Percentiles rank a stretch among this genome's conserved stretches.
These are phyloP conservation scores for Genyomyrus donnyi DNA, from an alignment of 2,113 vertebrate species.

Conservation along the genomic window DNA sequence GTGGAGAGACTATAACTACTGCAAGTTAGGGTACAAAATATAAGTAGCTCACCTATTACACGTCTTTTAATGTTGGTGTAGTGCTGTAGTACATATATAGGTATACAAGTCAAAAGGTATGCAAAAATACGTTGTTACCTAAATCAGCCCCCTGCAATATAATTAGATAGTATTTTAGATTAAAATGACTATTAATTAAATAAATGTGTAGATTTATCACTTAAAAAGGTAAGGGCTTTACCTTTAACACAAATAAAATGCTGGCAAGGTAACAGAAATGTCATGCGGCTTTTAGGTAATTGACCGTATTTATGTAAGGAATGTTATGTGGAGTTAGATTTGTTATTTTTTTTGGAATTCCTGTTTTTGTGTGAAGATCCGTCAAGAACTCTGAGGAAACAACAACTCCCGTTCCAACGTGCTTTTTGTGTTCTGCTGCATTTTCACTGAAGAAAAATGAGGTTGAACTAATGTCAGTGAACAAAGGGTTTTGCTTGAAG, in stretches of 20 bases:
- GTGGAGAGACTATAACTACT: neutral
- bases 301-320: neutral
- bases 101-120: neutral
- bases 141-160: neutral
- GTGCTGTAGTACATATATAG: neutral
- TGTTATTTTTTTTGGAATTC: neutral
- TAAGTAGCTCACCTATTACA: neutral
- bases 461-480: neutral
- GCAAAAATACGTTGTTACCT: neutral
- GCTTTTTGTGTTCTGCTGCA: neutral
- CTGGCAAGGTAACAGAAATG: neutral
- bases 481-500: neutral
- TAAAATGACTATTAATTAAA: no score
- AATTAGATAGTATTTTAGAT: neutral
- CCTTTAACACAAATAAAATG: neutral
- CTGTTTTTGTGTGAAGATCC: neutral
- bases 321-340: neutral
- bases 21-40: neutral
- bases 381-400: neutral
- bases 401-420: neutral
- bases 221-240: neutral
- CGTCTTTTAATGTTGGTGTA: neutral
- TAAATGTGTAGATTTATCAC: neutral
- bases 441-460: neutral
- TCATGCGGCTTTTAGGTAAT: neutral